A percentile compares a stretch with the other conserved stretches of the same genome.
phyloP scores from a whole-genome alignment of 2,797 vertebrate genomes.

The Discoglossus pictus region DNA sequence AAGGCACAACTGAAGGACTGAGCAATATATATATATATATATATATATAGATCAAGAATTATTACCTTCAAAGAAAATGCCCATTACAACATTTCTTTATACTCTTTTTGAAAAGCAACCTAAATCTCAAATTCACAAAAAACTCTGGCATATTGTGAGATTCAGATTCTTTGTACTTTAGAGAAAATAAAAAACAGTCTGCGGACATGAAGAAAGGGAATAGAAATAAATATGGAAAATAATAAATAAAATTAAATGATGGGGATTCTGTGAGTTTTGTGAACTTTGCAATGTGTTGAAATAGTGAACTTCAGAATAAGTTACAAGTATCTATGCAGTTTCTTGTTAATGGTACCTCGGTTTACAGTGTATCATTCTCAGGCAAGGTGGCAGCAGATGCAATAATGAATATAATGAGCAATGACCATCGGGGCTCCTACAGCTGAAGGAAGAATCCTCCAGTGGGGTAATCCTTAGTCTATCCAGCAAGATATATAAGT shows the following conservation, averaged over 20 bases:
- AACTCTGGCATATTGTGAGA: too few relatives aligned
- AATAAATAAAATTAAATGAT: slow-evolving; percentile 3
- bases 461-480: slow-evolving; percentile 40
- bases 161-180: too few relatives aligned
- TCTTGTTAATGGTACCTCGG: slow-evolving; percentile 46
- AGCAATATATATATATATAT: too few relatives aligned
- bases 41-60: too few relatives aligned
- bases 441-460: slow-evolving; percentile 46
- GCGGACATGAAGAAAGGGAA: too few relatives aligned
- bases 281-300: slow-evolving; percentile 8
- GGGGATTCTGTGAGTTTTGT: slow-evolving; percentile 5
- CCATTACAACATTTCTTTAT: too few relatives aligned
- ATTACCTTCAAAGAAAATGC: too few relatives aligned
- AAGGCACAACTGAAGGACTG: too few relatives aligned
- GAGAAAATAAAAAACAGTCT: too few relatives aligned
- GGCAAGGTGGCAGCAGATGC: slow-evolving; percentile 35
- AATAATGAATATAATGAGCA: slow-evolving; percentile 52
- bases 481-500: slow-evolving; percentile 49
- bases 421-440: slow-evolving; percentile 39
- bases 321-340: slow-evolving; percentile 40
- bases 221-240: background rate
- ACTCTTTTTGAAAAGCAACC: too few relatives aligned
- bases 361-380: slow-evolving; percentile 49
- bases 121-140: too few relatives aligned
- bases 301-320: slow-evolving; percentile 10